Base-by-base conservation (phyloP, 2,113 vertebrate genomes). In the Chamaea fasciata region DNA sequence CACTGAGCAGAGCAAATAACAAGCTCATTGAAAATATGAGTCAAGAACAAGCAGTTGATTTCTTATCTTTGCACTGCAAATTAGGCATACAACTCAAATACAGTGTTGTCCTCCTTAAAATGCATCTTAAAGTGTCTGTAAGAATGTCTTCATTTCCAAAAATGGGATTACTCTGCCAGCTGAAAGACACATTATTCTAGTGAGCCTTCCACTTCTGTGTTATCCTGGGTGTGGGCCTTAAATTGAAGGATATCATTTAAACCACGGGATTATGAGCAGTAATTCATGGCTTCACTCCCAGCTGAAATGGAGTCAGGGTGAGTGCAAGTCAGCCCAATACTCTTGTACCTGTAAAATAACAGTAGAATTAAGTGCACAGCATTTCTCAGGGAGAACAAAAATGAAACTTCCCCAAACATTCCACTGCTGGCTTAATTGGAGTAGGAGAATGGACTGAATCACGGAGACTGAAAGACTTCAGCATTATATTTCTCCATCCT, bases 31-130 rank as follows among this genome's bases (percentile, higher is more conserved):
- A 89, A 93, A 96, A 92, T 69, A 79, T 39, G 62, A 90, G 41
- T 90, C 76, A 78, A 86, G 95, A 94, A 92, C 85, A 95, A 96
- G 94, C 50, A 90, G 87, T n/a, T 90, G 68, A 95, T 94, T 94
- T 96, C 92, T 85, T 96, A 93, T 94, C 79, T 87, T 87, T 91
- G 50, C 78, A 53, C 82, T 91, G 83, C 50, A 93, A 83, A 92
- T 96, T 95, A 93, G 62, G n/a, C 92, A 80, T 53, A 93, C 68
- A 94, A 79, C 84, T 70, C 81, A 63, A 95, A 49, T 77, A 22
- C n/a, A 87, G 62, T 55, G 52, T 46, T 77, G 79, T 78, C 92
- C 90, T 95, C 56, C 92, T 93, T 79, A 83, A 88, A 85, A 93
- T 76, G 60, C 79, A 63, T 89, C 35, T 92, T 76, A 74, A 83